These are phyloP conservation scores for Mareca strepera DNA, from an alignment of 2,797 vertebrate genomes.

Conservation along the genomic window DNA sequence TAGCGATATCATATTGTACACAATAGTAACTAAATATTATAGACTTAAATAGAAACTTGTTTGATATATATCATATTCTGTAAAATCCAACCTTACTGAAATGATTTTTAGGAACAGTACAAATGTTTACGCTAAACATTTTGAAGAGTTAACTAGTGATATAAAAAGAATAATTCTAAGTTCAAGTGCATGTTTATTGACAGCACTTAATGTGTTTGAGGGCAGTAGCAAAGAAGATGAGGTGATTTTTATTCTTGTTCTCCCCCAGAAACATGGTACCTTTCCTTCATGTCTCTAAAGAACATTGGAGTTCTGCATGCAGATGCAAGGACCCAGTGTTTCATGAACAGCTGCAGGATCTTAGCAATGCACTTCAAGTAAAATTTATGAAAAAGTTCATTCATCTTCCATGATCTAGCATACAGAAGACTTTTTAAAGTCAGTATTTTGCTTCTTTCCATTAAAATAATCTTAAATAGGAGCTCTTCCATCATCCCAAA, in stretches of 20 bases:
- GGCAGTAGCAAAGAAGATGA: neutral
- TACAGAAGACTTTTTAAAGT: neutral
- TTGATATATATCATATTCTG: neutral
- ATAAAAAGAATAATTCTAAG: neutral
- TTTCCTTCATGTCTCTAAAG: neutral
- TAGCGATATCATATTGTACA: neutral
- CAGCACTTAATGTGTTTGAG: neutral
- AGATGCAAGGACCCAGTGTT: neutral
- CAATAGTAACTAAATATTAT: neutral
- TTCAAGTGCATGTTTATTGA: neutral
- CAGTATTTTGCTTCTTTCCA: conserved; percentile 1
- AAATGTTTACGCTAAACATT: neutral
- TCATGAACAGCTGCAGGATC: neutral
- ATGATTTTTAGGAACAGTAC: neutral
- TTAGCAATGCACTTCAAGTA: neutral
- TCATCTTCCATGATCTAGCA: neutral
- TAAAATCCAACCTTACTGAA: neutral
- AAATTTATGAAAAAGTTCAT: conserved; percentile 1
- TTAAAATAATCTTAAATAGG: conserved; percentile 24
- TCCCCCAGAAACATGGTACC: neutral
- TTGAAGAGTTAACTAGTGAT: neutral
- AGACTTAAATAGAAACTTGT: neutral
- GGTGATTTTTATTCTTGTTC: neutral
- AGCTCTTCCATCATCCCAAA: conserved; percentile 49
- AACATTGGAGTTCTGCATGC: neutral